These are phyloP conservation scores for Nannospalax galili DNA, from an alignment of 2,113 vertebrate species.

Conservation along the genomic window DNA sequence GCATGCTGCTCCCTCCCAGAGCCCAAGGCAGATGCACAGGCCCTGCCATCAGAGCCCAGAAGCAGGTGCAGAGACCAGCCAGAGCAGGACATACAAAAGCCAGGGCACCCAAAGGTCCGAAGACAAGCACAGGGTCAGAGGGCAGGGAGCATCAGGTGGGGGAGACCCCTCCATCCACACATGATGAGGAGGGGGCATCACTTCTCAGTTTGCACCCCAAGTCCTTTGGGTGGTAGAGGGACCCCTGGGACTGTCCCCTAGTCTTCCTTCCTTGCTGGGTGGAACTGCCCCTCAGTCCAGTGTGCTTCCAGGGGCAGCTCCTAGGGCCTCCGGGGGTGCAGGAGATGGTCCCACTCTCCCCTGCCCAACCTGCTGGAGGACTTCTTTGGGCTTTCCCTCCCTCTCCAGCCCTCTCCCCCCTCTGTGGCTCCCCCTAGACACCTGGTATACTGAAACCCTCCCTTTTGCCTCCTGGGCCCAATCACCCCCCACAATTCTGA, in stretches of 20 bases:
- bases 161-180: neutral
- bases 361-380: neutral
- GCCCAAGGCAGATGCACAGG: no score
- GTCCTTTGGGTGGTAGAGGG: neutral
- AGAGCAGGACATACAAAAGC: no score
- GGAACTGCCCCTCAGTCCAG: neutral
- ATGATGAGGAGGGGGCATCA: no score
- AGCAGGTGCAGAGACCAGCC: neutral
- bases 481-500: neutral
- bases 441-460: no score
- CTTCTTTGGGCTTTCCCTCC: no score
- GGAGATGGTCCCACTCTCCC: neutral
- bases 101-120: neutral
- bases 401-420: neutral
- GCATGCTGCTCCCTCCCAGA: neutral
- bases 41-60: neutral
- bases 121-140: neutral
- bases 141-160: no score
- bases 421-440: neutral
- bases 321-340: neutral
- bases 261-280: neutral
- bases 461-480: neutral
- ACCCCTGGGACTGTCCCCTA: neutral
- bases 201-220: neutral
- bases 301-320: no score